Percentiles rank a stretch among this genome's conserved stretches.
phyloP scores from a whole-genome alignment of 2,888 invertebrate species.

The Dolichopus griseipennis region DNA sequence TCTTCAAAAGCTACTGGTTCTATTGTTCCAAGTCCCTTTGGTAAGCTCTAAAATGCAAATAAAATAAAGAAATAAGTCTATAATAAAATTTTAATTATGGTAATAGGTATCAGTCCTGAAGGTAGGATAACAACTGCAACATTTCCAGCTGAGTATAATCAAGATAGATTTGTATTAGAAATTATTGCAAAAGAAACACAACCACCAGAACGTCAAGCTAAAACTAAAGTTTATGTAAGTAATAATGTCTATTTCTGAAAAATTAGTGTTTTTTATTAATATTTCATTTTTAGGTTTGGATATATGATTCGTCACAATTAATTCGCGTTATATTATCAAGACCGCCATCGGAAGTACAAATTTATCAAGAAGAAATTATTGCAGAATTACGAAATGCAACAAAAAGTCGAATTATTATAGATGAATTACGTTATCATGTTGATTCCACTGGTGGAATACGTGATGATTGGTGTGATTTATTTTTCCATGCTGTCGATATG shows the following conservation, averaged over 20 bases:
- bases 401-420: conserved; percentile 67
- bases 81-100: neutral
- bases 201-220: conserved; percentile 66
- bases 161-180: conserved; percentile 76
- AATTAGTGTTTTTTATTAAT: conserved; percentile 2
- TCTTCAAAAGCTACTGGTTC: conserved; percentile 70
- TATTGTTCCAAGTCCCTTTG: conserved; percentile 78
- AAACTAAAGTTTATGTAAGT: conserved; percentile 68
- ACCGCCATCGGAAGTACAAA: conserved; percentile 65
- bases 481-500: conserved; percentile 72
- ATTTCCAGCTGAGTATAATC: conserved; percentile 81
- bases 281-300: conserved; percentile 63
- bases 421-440: conserved; percentile 65
- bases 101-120: conserved; percentile 39
- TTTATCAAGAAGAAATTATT: conserved; percentile 61
- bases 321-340: conserved; percentile 77
- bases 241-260: neutral
- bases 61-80: no score
- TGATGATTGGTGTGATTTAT: conserved; percentile 70
- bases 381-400: conserved; percentile 67
- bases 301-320: conserved; percentile 74
- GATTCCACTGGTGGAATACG: conserved; percentile 48
- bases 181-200: conserved; percentile 74
- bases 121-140: conserved; percentile 55
- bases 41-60: no score